Evolutionary conservation across 2,888 invertebrate species (phyloP).

Genomic region (Unio pictorum): DNA sequence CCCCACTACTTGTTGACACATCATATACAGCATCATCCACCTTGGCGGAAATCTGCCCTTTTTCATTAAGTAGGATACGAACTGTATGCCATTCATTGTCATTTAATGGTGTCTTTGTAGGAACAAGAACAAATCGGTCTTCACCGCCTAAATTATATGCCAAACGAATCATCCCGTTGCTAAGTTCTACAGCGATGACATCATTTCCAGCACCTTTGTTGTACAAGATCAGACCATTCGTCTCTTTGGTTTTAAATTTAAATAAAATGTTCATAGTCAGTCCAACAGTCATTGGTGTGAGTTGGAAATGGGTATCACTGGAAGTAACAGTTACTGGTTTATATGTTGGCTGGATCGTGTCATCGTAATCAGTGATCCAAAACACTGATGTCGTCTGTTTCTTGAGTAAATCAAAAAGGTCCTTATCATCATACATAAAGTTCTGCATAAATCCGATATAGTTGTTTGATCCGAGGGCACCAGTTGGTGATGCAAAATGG

Average conservation of each 20-base stretch:
- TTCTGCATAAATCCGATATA: slow-evolving; percentile 62
- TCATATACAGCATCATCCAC: slow-evolving; percentile 41
- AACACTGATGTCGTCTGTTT: slow-evolving; percentile 22
- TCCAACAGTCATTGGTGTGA: slow-evolving; percentile 37
- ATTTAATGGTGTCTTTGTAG: slow-evolving; percentile 34
- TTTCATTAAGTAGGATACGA: slow-evolving; percentile 32
- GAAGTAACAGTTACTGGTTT: slow-evolving; percentile 55
- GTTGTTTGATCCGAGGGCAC: slow-evolving; percentile 16
- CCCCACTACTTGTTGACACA: slow-evolving; percentile 38
- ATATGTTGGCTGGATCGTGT: slow-evolving; percentile 39
- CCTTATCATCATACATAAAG: slow-evolving; percentile 48
- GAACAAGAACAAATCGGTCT: slow-evolving; percentile 25
- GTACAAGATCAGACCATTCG: slow-evolving; percentile 58
- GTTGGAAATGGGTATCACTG: slow-evolving; percentile 37
- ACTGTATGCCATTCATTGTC: slow-evolving; percentile 64
- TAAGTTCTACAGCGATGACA: slow-evolving; percentile 61
- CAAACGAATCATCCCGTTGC: slow-evolving; percentile 58
- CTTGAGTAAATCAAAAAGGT: slow-evolving; percentile 41
- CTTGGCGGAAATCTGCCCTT: slow-evolving; percentile 40
- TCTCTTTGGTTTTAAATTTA: slow-evolving; percentile 59
- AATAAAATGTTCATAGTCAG: slow-evolving; percentile 50
- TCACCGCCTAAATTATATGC: slow-evolving; percentile 60
- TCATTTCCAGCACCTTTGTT: slow-evolving; percentile 51
- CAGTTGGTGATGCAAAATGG: slow-evolving; percentile 42
- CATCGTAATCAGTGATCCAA: slow-evolving; percentile 24